Percentiles rank a stretch among this genome's conserved stretches.
phyloP scores from a whole-genome alignment of 2,888 invertebrate genomes.

The Synanthedon andrenaeformis region DNA sequence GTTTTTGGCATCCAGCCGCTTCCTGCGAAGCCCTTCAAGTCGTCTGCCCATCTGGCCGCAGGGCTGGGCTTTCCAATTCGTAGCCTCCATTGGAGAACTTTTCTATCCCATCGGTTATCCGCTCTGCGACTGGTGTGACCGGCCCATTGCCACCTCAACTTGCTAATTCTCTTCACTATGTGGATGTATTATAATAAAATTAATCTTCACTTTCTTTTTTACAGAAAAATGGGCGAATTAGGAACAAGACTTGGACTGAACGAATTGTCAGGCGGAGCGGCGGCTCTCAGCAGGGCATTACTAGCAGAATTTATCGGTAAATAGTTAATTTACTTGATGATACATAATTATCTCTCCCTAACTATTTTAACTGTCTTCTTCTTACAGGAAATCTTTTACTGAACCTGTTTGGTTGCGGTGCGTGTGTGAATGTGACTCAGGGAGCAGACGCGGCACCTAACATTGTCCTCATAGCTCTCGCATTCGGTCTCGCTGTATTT shows the following conservation, averaged over 20 bases:
- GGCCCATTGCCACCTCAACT: no score
- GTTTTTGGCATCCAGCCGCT: no score
- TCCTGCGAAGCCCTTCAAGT: no score
- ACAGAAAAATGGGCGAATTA: constrained; percentile 70
- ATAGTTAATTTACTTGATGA: not conserved
- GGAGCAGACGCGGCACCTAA: constrained; percentile 49
- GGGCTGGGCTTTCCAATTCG: no score
- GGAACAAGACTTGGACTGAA: constrained; percentile 76
- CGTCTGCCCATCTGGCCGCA: no score
- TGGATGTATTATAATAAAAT: not conserved
- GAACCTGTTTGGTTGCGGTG: constrained; percentile 91
- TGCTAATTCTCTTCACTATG: no score
- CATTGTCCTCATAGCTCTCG: constrained; percentile 80
- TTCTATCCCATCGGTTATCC: no score
- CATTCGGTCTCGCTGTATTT: constrained; percentile 89
- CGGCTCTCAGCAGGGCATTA: constrained; percentile 82
- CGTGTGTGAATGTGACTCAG: constrained; percentile 73
- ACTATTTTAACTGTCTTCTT: no score
- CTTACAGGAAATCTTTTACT: constrained; percentile 79
- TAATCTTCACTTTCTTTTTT: constrained; percentile 2
- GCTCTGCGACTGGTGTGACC: no score
- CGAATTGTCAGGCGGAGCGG: constrained; percentile 77
- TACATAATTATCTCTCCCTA: not conserved
- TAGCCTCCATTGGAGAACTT: no score
- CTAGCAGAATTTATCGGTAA: constrained; percentile 87